Evolutionary conservation across 2,113 vertebrate genomes (phyloP), one percentile per base, ranked within the genome.

Genomic region (Pluvianellus socialis): DNA sequence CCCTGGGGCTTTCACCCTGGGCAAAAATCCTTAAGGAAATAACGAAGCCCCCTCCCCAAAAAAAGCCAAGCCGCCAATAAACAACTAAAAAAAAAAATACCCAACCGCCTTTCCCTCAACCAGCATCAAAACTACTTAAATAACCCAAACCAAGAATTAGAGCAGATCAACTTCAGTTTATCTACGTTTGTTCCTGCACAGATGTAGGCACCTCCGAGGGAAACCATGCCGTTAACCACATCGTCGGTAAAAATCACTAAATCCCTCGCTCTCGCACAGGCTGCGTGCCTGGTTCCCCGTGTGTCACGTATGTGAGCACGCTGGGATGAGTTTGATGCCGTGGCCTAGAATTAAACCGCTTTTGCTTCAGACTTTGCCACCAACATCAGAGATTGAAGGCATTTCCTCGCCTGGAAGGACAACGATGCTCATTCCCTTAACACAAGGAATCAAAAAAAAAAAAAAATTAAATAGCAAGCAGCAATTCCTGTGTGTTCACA

Each of bases 151-250:
- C 42, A 23, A 53, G 92, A 65, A 5, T 5, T 9, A 1, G 24
- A 44, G 7, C 8, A 2, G 21, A 24, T 7, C 77, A 66, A 0
- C 50, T 42, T 4, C 1, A 0, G 10, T 71, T 35, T 3, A 5
- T 6, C 65, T 10, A 0, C 32, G 0, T 1, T 0, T 20, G 87
- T 42, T 42, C 42, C 49, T 19, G 27, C 2, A 9, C 22, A 23
- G 7, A 50, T 22, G 49, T 24, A 23, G 49, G 49, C 49, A 22
- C 33, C 67, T 59, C 8, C 0, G 23, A 30, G 28, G 58, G 47
- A 20, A 44, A 10, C 1, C 2, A 0, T 1, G 0, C 3, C 15
- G 21, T 8, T 4, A 2, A 2, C 0, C 28, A 7, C n/a, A 12
- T 3, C 66, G 19, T 28, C 91, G 9, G 80, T 1, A 2, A 55